Evolutionary conservation across 1,140 invertebrate species (phyloP), one percentile per base, ranked within the genome.

Genomic region (Bombus vancouverensis): DNA sequence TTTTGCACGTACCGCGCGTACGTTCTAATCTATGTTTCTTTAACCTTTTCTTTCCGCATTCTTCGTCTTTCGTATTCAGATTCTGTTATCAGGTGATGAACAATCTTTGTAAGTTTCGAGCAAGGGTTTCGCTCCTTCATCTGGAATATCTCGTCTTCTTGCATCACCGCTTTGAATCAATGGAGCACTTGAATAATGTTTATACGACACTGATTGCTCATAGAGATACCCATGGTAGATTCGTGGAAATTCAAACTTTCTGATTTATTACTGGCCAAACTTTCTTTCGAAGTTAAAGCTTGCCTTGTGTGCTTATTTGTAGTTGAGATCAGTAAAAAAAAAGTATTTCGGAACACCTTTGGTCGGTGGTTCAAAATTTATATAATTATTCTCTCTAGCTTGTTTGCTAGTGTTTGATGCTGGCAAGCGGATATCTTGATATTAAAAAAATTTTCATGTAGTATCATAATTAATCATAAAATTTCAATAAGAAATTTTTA

Each of bases 121-220:
- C 47, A 47, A 75, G 37, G 71, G 34, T 90, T 32, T 44, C 75
- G 62, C 22, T 86, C 80, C 66, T 82, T 90, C 88, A 83, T 89
- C 77, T 77, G 85, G 76, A 89, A 89, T 89, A 89, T 89, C 84
- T 89, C n/a, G 44, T 68, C 83, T 66, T 89, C 81, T 85, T 85
- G 81, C 81, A 81, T 68, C 79, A 86, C 57, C 47, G 88, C 80
- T 83, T 87, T 87, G 75, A 83, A 62, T 37, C 32, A 57, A 66
- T 39, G 75, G 32, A 37, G 37, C 59, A 37, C 22, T 83, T 83
- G 80, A 83, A 89, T 88, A 89, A 89, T 83, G 84, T 89, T 89
- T 89, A 88, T 89, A 88, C 80, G 88, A 75, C 77, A n/a, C 76
- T 89, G 88, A 89, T 89, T 89, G 88, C 80, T 72, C 77, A 53